Percentiles rank a stretch among this genome's conserved stretches.
Evolutionary conservation across 2,113 vertebrate genomes (phyloP).

Genomic region (Peucedramus taeniatus): DNA sequence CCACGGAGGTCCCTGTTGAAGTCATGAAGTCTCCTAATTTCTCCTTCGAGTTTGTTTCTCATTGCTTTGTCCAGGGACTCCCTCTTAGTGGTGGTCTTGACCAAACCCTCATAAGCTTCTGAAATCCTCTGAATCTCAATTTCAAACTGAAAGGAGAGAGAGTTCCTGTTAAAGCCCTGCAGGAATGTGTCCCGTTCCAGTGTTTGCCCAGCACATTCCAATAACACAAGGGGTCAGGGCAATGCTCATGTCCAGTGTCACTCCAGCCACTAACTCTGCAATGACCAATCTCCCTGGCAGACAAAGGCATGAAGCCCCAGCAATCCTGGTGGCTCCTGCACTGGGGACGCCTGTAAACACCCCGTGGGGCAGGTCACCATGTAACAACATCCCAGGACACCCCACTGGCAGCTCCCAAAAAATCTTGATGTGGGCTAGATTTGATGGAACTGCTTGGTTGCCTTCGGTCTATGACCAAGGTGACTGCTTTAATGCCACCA

Average conservation of each 20-base stretch:
- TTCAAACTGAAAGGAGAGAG: constrained; percentile 78
- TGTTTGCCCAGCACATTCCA: not conserved
- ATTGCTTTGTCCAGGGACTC: constrained; percentile 84
- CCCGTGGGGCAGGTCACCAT: not conserved
- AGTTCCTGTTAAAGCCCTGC: not conserved
- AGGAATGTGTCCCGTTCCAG: not conserved
- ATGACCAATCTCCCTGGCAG: not conserved
- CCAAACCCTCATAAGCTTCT: constrained; percentile 83
- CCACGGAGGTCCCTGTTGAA: constrained; percentile 88
- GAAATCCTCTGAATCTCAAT: constrained; percentile 83
- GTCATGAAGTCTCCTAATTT: constrained; percentile 85
- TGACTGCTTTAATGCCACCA: not conserved
- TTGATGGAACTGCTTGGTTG: not conserved
- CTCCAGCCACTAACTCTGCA: not conserved
- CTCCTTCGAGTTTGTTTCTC: constrained; percentile 84
- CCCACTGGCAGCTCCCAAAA: not conserved
- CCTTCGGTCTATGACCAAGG: fast-evolving
- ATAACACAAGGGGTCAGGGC: not conserved
- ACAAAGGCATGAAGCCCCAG: not conserved
- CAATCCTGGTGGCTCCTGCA: not conserved
- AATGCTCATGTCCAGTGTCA: not conserved
- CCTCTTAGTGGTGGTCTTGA: constrained; percentile 83
- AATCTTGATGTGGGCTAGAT: not conserved
- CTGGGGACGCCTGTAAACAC: not conserved
- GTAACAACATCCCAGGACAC: not conserved